Evolutionary conservation across 1,140 invertebrate genomes (phyloP).

Genomic region (Trachymyrmex septentrionalis): DNA sequence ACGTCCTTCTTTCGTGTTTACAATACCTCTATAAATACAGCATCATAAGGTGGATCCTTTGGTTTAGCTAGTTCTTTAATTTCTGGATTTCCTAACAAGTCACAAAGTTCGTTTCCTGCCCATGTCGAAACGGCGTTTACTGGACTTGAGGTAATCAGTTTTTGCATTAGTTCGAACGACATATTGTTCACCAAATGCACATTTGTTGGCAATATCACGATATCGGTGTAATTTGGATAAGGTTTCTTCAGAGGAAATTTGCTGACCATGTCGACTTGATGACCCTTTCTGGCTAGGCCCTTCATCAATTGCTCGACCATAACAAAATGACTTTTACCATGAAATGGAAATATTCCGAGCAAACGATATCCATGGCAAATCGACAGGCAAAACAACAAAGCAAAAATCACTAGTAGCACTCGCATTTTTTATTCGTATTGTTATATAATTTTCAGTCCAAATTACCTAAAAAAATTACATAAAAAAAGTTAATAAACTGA

Average conservation of each 20-base stretch:
- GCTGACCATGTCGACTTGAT: constrained; percentile 88
- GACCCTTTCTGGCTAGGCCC: constrained; percentile 87
- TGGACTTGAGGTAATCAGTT: accelerated
- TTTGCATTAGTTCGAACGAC: constrained; percentile 34
- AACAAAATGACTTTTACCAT: constrained; percentile 87
- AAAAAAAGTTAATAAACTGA: neutral
- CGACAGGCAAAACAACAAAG: neutral
- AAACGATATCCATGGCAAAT: constrained; percentile 75
- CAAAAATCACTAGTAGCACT: neutral
- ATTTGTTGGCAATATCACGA: constrained; percentile 69
- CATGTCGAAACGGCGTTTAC: neutral
- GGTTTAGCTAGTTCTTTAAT: constrained; percentile 57
- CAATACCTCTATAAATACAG: constrained; percentile 71
- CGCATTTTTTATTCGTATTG: constrained; percentile 50
- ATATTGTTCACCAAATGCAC: constrained; percentile 76
- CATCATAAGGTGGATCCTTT: constrained; percentile 72
- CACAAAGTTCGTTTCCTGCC: constrained; percentile 60
- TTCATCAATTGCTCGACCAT: constrained; percentile 87
- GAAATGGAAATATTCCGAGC: constrained; percentile 85
- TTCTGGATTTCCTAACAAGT: constrained; percentile 21
- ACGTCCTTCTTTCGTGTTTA: neutral
- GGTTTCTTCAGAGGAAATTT: constrained; percentile 85
- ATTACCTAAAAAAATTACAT: neutral
- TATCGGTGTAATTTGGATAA: constrained; percentile 86
- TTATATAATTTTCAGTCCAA: neutral